Evolutionary conservation across 2,113 vertebrate genomes (phyloP).

Genomic region (Hemibagrus wyckioides): DNA sequence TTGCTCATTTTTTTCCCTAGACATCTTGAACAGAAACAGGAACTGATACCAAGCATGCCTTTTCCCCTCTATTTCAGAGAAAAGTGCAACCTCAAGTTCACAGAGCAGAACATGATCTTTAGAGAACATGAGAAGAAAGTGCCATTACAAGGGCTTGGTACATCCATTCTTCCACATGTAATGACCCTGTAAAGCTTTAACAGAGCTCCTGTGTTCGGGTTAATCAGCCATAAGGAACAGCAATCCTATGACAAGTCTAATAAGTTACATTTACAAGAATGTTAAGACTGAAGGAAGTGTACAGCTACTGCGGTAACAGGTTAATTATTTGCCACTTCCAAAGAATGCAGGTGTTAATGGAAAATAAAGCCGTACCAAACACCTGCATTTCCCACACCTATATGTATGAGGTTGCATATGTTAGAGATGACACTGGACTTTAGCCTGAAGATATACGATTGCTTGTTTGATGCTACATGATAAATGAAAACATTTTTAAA

Average conservation of each 20-base stretch:
- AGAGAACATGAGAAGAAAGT: not conserved
- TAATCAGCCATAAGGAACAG: not conserved
- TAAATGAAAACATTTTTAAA: not conserved
- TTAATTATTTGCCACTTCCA: conserved; percentile 36
- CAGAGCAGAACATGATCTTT: conserved; percentile 3
- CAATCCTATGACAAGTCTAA: conserved; percentile 16
- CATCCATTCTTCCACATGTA: not conserved
- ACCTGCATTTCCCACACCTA: not conserved
- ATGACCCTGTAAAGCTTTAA: not conserved
- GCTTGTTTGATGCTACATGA: not conserved
- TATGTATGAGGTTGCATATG: not conserved
- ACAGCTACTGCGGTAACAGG: not conserved
- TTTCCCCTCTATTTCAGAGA: not conserved
- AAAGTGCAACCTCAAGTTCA: not conserved
- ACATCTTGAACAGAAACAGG: not conserved
- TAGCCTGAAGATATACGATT: not conserved
- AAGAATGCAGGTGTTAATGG: conserved; percentile 23
- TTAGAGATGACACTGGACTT: not conserved
- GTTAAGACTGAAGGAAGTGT: not conserved
- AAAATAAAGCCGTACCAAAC: conserved; percentile 12
- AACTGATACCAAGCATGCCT: not conserved
- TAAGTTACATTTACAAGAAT: conserved; percentile 14
- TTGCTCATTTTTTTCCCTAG: not conserved
- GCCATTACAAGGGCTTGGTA: not conserved
- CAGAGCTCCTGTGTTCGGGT: not conserved